A percentile compares a stretch with the other conserved stretches of the same genome.
Evolutionary conservation across 2,797 vertebrate species (phyloP).

Genomic region (Gymnothorax reevesii): DNA sequence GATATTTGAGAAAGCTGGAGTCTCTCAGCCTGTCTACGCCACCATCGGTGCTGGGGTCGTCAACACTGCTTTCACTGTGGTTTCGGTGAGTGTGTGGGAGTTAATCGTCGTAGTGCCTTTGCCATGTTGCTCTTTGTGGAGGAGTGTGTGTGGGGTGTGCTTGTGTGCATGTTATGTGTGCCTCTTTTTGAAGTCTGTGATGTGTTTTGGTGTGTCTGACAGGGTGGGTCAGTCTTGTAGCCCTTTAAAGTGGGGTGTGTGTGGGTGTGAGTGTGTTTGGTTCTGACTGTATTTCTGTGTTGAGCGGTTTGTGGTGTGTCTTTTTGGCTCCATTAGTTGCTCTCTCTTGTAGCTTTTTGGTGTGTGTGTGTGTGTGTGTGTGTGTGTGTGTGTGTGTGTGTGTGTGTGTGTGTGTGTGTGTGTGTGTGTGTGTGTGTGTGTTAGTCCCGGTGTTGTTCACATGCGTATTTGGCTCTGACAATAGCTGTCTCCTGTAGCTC

Average conservation of each 20-base stretch:
- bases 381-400: slow-evolving; percentile 1
- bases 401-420: slow-evolving; percentile 2
- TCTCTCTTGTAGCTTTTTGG: no score
- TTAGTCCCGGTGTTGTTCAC: slow-evolving; percentile 4
- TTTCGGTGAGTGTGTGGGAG: slow-evolving; percentile 73
- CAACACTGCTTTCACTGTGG: slow-evolving; percentile 83
- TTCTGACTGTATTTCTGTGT: no score
- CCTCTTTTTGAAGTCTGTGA: no score
- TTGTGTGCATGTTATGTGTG: no score
- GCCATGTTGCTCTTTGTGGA: no score
- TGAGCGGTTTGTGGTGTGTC: no score
- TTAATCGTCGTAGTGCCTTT: no score
- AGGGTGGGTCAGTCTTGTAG: no score
- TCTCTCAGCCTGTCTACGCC: slow-evolving; percentile 82
- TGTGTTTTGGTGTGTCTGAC: no score
- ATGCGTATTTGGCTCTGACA: not conserved
- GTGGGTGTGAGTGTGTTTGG: not conserved
- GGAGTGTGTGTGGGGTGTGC: no score
- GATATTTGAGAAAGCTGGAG: slow-evolving; percentile 79
- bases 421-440: not conserved
- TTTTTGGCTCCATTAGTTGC: no score
- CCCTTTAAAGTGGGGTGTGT: not conserved
- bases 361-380: not conserved
- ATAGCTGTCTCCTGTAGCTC: slow-evolving; percentile 67
- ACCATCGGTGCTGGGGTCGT: slow-evolving; percentile 84